Percentiles rank a stretch among this genome's conserved stretches.
Conservation (phyloP, 2,888 invertebrate species). For the Unio delphinus region DNA sequence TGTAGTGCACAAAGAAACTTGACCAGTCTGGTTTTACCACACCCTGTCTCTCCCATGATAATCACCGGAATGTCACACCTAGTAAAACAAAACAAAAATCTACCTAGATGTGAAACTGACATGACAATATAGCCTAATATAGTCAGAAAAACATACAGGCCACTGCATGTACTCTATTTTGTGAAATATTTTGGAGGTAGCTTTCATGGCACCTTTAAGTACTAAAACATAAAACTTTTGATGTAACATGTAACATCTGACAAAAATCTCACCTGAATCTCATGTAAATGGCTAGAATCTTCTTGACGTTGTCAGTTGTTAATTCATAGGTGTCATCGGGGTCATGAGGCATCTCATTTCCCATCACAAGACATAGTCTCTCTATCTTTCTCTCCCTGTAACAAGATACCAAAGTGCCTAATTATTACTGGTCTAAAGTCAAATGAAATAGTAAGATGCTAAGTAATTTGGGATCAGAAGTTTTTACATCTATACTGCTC, state of each 20-base stretch:
- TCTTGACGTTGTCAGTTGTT: slow-evolving; percentile 68
- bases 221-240: too few species aligned
- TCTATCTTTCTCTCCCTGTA: slow-evolving; percentile 45
- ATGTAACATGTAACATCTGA: too few species aligned
- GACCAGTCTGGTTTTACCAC: slow-evolving; percentile 67
- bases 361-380: slow-evolving; percentile 60
- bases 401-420: not conserved
- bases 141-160: too few species aligned
- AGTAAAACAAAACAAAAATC: not conserved
- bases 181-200: too few species aligned
- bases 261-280: slow-evolving; percentile 56
- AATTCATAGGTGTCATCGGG: slow-evolving; percentile 65
- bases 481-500: too few species aligned
- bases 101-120: too few species aligned
- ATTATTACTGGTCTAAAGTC: too few species aligned
- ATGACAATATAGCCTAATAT: too few species aligned
- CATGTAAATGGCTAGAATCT: slow-evolving; percentile 69
- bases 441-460: too few species aligned
- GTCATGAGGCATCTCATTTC: slow-evolving; percentile 50
- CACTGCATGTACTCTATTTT: too few species aligned
- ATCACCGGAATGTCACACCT: slow-evolving; percentile 69
- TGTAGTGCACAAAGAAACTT: slow-evolving; percentile 66
- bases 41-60: slow-evolving; percentile 70
- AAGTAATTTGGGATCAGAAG: too few species aligned
- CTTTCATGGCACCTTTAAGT: too few species aligned